Evolutionary conservation across 1,140 invertebrate species (phyloP), one percentile per base, ranked within the genome.

Genomic region (Drosophila nasuta): DNA sequence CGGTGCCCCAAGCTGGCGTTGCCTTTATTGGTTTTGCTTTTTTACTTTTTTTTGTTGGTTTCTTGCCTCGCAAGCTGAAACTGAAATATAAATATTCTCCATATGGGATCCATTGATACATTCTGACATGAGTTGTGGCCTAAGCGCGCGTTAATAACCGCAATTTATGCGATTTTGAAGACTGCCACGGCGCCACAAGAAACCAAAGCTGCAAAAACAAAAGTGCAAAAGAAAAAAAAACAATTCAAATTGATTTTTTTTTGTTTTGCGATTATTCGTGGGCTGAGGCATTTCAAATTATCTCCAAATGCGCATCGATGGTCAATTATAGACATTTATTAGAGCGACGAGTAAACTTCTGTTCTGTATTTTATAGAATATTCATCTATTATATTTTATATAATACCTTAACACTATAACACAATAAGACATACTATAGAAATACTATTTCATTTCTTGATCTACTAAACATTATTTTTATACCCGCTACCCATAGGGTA

Each of bases 101-200:
- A 89, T 89, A 89, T 82, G 65, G 86, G 46, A 57, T 66, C 72
- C 78, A 82, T 89, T 89, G 85, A 89, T 89, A 82, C 85, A 85
- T 89, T 81, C 57, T 89, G 85, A 89, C 85, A 88, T 89, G 85
- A 89, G 85, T 89, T 89, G 85, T 89, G 85, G 85, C 85, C 85
- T 89, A 89, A 89, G 85, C 85, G 86, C 81, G 78, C 81, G 81
- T 89, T 88, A 88, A 89, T 88, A 88, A 88, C 81, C 85, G 64
- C 85, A 89, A 89, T 89, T 89, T 85, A 89, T 89, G 85, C 78
- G 85, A 71, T 85, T 85, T 89, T 81, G 75, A 89, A 88, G 85
- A 89, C 76, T 54, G 67, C 76, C 54, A 41, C 35, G 60, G 64
- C 74, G 41, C 51, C 58, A 62, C 56, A 25, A 71, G 56, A 46